A percentile compares a stretch with the other conserved stretches of the same genome.
These are phyloP conservation scores for Drosophila formosana DNA, from an alignment of 2,888 invertebrate genomes.

Conservation along the genomic window DNA sequence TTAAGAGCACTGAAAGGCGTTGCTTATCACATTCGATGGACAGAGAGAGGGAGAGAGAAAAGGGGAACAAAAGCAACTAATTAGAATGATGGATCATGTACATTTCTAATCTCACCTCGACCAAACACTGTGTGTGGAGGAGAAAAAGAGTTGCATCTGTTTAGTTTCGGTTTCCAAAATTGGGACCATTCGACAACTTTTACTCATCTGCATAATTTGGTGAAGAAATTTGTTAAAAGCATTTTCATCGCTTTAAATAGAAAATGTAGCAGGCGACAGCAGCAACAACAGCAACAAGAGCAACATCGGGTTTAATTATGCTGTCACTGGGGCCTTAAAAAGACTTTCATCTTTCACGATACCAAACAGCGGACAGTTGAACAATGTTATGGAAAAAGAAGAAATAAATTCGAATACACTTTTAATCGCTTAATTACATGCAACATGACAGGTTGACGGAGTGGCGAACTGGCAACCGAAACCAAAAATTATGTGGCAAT, in stretches of 20 bases:
- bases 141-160: conserved; percentile 8
- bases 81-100: conserved; percentile 36
- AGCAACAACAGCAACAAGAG: conserved; percentile 34
- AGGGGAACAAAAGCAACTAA: conserved; percentile 32
- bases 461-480: conserved; percentile 67
- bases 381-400: conserved; percentile 43
- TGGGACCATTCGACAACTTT: conserved; percentile 55
- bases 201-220: conserved; percentile 71
- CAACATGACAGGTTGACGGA: conserved; percentile 77
- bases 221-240: conserved; percentile 59
- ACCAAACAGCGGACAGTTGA: conserved; percentile 24
- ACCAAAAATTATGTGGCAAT: conserved; percentile 43
- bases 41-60: neutral
- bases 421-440: conserved; percentile 79
- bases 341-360: conserved; percentile 77
- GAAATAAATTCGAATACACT: conserved; percentile 58
- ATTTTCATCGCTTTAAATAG: conserved; percentile 64
- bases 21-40: conserved; percentile 15
- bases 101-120: conserved; percentile 13
- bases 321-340: conserved; percentile 73
- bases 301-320: conserved; percentile 68
- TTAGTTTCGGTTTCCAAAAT: conserved; percentile 17
- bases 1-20: conserved; percentile 10
- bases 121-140: neutral
- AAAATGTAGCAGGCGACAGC: conserved; percentile 56